Evolutionary conservation across 2,888 invertebrate species (phyloP).

Genomic region (Amphipyra tragopoginis): DNA sequence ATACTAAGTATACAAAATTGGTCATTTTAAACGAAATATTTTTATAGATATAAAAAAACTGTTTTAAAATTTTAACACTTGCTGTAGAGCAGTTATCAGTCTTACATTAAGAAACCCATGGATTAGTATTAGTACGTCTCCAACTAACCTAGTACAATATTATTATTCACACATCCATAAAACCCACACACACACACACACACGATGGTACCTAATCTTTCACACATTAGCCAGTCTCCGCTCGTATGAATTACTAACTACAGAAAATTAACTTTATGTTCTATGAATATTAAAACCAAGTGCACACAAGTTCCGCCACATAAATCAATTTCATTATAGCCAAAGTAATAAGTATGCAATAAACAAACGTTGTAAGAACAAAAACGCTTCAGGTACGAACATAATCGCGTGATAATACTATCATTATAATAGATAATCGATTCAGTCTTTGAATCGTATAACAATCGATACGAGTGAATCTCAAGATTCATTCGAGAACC

Average conservation of each 20-base stretch:
- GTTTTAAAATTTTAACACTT: too few relatives aligned
- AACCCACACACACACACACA: background rate
- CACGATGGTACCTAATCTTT: slow-evolving; percentile 11
- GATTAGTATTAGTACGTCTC: too few relatives aligned
- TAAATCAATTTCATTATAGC: slow-evolving; percentile 39
- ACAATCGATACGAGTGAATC: slow-evolving; percentile 48
- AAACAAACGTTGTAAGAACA: slow-evolving; percentile 33
- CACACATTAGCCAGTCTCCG: slow-evolving; percentile 16
- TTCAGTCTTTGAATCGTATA: slow-evolving; percentile 53
- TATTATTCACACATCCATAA: background rate
- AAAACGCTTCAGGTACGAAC: slow-evolving; percentile 31
- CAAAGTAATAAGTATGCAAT: slow-evolving; percentile 24
- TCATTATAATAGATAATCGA: slow-evolving; percentile 47
- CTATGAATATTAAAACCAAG: slow-evolving; percentile 48
- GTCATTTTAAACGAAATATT: too few relatives aligned
- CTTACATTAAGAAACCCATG: too few relatives aligned
- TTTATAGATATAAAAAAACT: too few relatives aligned
- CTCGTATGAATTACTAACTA: slow-evolving; percentile 28
- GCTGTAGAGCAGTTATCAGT: too few relatives aligned
- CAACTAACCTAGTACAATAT: too few relatives aligned
- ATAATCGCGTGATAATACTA: slow-evolving; percentile 57
- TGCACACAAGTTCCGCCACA: slow-evolving; percentile 42
- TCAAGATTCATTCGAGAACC: slow-evolving; percentile 48
- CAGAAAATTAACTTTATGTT: slow-evolving; percentile 45
- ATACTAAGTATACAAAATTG: too few relatives aligned